These are phyloP conservation scores for Cavia aperea DNA, from an alignment of 2,113 vertebrate genomes.

Conservation along the genomic window DNA sequence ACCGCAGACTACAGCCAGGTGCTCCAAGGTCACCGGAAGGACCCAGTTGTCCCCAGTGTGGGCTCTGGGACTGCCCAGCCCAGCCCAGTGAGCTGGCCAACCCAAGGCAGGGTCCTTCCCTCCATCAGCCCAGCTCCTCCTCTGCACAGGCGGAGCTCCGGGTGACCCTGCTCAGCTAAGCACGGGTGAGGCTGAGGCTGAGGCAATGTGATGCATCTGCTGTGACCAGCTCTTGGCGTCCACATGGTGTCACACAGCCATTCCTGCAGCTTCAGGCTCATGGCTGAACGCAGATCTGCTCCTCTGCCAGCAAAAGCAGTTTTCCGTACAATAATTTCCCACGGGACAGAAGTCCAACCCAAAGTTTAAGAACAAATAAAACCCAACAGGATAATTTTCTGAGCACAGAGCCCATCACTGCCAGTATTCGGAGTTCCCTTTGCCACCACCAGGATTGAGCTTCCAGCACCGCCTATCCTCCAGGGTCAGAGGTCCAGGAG, in stretches of 20 bases:
- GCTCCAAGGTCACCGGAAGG: background rate
- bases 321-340: background rate
- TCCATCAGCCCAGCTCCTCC: background rate
- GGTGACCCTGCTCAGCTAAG: background rate
- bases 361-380: slow-evolving; percentile 19
- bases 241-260: background rate
- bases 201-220: rapidly evolving
- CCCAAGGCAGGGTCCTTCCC: background rate
- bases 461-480: rapidly evolving
- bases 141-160: too few species aligned
- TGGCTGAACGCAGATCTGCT: background rate
- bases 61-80: too few species aligned
- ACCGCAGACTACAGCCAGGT: background rate
- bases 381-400: background rate
- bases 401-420: background rate
- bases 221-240: background rate
- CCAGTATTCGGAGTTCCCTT: background rate
- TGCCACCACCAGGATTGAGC: rapidly evolving
- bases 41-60: background rate
- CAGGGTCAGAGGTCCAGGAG: background rate
- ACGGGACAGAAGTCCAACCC: background rate
- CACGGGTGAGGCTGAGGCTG: background rate
- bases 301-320: background rate
- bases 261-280: background rate
- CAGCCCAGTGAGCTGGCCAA: background rate